These are phyloP conservation scores for Flabesymbios commensalis DNA, from an alignment of 2,888 invertebrate genomes.

Conservation along the genomic window DNA sequence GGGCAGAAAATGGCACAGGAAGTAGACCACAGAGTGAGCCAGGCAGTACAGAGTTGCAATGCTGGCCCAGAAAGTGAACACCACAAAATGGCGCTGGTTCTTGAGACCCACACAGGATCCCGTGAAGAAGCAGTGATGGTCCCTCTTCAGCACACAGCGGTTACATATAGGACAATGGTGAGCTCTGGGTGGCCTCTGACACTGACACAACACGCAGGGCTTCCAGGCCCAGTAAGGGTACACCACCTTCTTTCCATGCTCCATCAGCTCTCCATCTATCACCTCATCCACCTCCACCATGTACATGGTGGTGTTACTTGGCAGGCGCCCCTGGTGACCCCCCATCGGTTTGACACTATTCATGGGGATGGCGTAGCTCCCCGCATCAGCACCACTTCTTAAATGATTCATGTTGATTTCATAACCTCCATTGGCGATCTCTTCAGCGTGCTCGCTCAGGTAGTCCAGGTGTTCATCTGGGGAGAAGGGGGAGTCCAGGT, in stretches of 20 bases:
- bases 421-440: slow-evolving; percentile 24
- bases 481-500: slow-evolving; percentile 40
- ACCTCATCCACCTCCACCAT: slow-evolving; percentile 8
- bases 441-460: slow-evolving; percentile 17
- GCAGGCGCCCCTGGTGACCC: background rate
- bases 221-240: slow-evolving; percentile 57
- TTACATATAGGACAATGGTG: slow-evolving; percentile 56
- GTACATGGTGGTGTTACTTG: slow-evolving; percentile 15
- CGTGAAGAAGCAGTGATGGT: slow-evolving; percentile 58
- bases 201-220: slow-evolving; percentile 47
- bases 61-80: slow-evolving; percentile 47
- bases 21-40: slow-evolving; percentile 26
- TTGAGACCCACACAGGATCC: slow-evolving; percentile 51
- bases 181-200: slow-evolving; percentile 50
- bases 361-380: background rate
- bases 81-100: slow-evolving; percentile 53
- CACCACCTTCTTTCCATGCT: slow-evolving; percentile 24
- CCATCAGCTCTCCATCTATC: background rate
- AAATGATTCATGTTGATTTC: slow-evolving; percentile 32
- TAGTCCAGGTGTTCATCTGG: slow-evolving; percentile 34
- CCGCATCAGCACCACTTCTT: background rate
- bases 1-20: slow-evolving; percentile 8
- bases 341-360: background rate
- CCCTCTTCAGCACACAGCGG: slow-evolving; percentile 52
- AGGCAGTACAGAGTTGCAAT: slow-evolving; percentile 40